Evolutionary conservation across 2,797 vertebrate genomes (phyloP), one percentile per base, ranked within the genome.

Genomic region (Phrynocephalus guinanensis): DNA sequence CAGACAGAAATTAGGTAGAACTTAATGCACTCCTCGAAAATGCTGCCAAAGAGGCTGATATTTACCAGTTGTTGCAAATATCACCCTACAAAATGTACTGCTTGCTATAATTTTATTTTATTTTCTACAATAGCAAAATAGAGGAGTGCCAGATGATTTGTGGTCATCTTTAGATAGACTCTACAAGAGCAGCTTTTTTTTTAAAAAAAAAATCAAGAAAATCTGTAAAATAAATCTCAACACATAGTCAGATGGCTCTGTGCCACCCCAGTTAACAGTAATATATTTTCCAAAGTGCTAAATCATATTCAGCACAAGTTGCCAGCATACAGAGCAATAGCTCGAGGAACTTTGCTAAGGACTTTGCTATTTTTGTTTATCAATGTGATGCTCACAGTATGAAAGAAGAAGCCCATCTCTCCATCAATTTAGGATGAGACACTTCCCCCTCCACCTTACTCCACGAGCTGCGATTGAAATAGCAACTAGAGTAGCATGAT

Each of bases 221-320:
- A 30, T 16, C 15, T 48, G 0, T 86, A 44, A 30, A n/a, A 82
- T 26, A 75, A 87, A 75, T 80, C 77, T 75, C 48, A 80, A 30
- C 30, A 67, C 48, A 48, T 84, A 78, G 52, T 79, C 56, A 84
- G 70, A 79, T 90, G 88, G 76, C 60, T 52, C 84, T 79, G 24
- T 87, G 50, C 70, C 71, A 90, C 30, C 50, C 6, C 26, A 76
- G 77, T 76, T 84, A 87, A 76, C 77, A 84, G 77, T 87, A 80
- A 80, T 84, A 87, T 76, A 63, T n/a, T 85, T 79, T 77, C 13
- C 30, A 66, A 86, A 82, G 56, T 48, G 83, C 6, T 72, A 83
- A 60, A 60, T 60, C 48, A 70, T 38, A 66, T 86, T 72, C 67
- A 38, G 38, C 24, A 56, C n/a, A 67, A 11, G 75, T 87, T 85